Base-by-base conservation (phyloP, 2,113 vertebrate species). In the Megaceryle torquata region DNA sequence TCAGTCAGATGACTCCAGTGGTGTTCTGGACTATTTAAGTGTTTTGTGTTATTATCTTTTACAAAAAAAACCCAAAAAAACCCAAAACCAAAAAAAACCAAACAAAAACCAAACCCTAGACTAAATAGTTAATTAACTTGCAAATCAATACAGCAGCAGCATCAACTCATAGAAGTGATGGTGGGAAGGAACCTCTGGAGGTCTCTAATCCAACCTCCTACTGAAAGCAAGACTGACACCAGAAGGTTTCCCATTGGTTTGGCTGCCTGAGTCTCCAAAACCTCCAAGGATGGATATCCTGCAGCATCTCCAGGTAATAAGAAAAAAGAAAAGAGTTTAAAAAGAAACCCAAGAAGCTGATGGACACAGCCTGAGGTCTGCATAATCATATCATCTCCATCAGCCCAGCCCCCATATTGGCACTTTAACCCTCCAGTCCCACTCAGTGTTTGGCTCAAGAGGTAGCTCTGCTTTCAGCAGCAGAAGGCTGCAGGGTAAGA, bases 381-480 rank as follows among this genome's bases (percentile, higher is more conserved):
- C 26, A 11, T 28, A 77, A 29, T 29, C 33, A 1, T 2, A 9
- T 8, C 28, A 57, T 13, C 17, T 51, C 41, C 48, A 46, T 19
- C 54, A 53, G n/a, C 21, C 35, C 56, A 31, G 41, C 4, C 9
- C 7, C 50, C 0, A 0, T 9, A 0, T 0, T 28, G 44, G 19
- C 41, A 44, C n/a, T 16, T 35, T 28, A 61, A 44, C 28, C n/a
- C 41, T 61, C 19, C 77, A 33, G 72, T 46, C 59, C 72, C 9
- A 2, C 50, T 18, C 21, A 19, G 41, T 5, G 41, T n/a, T 54
- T 64, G 60, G 24, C 56, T 63, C 15, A 61, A 64, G 54, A 17
- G n/a, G 21, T 4, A 16, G 18, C 59, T 77, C 44, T 92, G 76
- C 39, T 59, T 13, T 29, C 53, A 37, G n/a, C 63, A 65, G 56